Evolutionary conservation across 2,113 vertebrate species (phyloP), one percentile per base, ranked within the genome.

Genomic region (Haliaeetus leucogaster): DNA sequence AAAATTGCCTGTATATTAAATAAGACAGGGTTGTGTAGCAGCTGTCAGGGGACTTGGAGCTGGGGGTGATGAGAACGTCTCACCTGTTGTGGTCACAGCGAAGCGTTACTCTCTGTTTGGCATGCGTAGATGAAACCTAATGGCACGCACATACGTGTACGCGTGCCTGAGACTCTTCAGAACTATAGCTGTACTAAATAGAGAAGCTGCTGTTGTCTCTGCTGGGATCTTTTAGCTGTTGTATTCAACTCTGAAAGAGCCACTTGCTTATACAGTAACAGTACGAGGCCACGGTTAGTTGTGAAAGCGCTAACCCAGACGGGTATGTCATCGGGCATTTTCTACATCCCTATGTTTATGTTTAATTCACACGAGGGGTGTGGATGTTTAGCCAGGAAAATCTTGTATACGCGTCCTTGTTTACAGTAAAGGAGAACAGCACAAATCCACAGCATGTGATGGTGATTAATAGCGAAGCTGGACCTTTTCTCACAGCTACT

Each of bases 141-240:
- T 1, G 22, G 62, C 18, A 34, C 12, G 3, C 3, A 11, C 1
- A 7, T 21, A 7, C 1, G 8, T 8, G 15, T 72, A 12, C 2
- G 3, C 10, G 56, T 55, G 48, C 67, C 25, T 9, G n/a, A 27
- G 55, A 8, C n/a, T 17, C 53, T 4, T 32, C n/a, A 8, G 47
- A 53, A 13, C n/a, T 19, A 7, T 2, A 11, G 16, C 27, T 42
- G 34, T 3, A 21, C 30, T 16, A 32, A 26, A 43, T 1, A 13
- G 34, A 40, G 61, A 38, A 3, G 10, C 43, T 50, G 58, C 50
- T 20, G 11, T 38, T 25, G 50, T 9, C 42, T 45, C 43, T 23
- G 30, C 53, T 26, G 61, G 58, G 18, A 48, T 16, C 52, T 45
- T 58, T 17, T 25, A 53, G 61, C 45, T 53, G 45, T 43, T 71